Base-by-base conservation (phyloP, 2,113 vertebrate species). In the Chiloscyllium plagiosum region DNA sequence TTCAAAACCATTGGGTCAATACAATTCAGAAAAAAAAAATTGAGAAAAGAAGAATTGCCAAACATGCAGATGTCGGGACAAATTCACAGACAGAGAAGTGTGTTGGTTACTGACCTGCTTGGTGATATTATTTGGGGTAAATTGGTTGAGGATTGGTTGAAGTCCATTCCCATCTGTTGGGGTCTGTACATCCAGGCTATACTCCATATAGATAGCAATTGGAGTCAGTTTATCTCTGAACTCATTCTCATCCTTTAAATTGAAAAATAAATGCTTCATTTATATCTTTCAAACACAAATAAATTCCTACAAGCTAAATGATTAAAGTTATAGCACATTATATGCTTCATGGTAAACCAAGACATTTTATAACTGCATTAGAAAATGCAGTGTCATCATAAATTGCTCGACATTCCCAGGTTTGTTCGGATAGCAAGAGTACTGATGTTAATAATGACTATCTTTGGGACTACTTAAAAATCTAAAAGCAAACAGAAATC, bases 161-260 rank as follows among this genome's bases (percentile, higher is more conserved):
- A 99, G 96, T 65, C 99, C 99, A 6, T 98, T 98, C 0, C 93
- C 50, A 96, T 99, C 99, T 0, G 97, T 97, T 33, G 98, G 98
- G 0, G 95, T 97, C 95, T 97, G 97, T 85, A 98, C 98, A 98
- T 99, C 98, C 97, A 99, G 97, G 3, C 97, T 98, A 96, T 98
- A 99, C 96, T 99, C 99, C 98, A 99, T 99, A 72, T 98, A 98
- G 96, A 99, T 97, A 0, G 98, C 98, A 96, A 99, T 99, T 20
- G 99, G 99, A 24, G 99, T 99, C 96, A 99, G 98, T 96, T 99
- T 99, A 97, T 99, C 99, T 96, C 98, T 98, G 96, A 99, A 99
- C 96, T 99, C 99, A 1, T 98, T 98, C 70, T 99, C 98, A 96
- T 99, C 99, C 99, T 99, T 96, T 96, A 96, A 96, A 65, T 37